Base-by-base conservation (phyloP, 2,113 vertebrate species). In the Nannospalax galili region DNA sequence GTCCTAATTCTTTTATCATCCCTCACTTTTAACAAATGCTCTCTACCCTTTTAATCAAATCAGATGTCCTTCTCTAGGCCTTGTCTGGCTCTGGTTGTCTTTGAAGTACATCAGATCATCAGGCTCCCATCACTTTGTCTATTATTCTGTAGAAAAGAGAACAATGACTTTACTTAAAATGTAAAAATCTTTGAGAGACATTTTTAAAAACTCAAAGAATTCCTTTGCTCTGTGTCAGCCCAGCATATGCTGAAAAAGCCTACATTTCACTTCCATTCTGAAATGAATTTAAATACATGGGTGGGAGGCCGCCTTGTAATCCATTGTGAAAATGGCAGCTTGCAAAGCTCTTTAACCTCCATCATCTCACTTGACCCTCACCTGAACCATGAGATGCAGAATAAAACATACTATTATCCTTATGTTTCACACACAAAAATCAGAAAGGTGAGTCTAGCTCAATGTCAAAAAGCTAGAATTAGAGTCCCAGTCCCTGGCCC, bases 1-100 rank as follows among this genome's bases (percentile, higher is more conserved):
- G 88, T 48, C 87, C 56, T 94, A 88, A 96, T 96, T 95, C 90
- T 96, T 97, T 95, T 90, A 96, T 97, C 72, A 65, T 87, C 58
- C 19, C 67, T 92, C 40, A 84, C 77, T 92, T 92, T 52, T n/a
- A 45, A 72, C 77, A 64, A 85, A 84, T 17, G 17, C 72, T 80
- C 70, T 52, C 72, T 84, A 32, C 32, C 58, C 77, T 90, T 88
- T 77, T 81, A 70, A 90, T 94, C 87, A 40, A 80, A 87, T 84
- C 60, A 80, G 32, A 42, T 28, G 35, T 72, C 96, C 90, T 95
- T 96, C 88, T 42, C 60, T 62, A 81, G 94, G 79, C 94, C 91
- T 93, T 96, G 80, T n/a, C 85, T 72, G 72, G 56, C 78, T 95
- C 85, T 60, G 91, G 8, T 40, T 45, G 48, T 81, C 96, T 97